phyloP scores from a whole-genome alignment of 1,140 invertebrate species.

The Maconellicoccus hirsutus region DNA sequence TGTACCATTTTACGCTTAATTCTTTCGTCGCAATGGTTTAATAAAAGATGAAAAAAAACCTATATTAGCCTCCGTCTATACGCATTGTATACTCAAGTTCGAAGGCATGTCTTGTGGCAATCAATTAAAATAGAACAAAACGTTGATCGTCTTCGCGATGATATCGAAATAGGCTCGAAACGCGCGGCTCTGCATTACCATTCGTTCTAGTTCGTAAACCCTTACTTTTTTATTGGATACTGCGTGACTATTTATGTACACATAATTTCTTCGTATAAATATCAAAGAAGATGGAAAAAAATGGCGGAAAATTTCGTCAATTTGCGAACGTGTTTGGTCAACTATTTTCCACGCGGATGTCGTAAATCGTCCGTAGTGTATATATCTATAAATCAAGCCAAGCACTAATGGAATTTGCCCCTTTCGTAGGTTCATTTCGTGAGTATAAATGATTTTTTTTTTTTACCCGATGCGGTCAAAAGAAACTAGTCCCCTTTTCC shows the following conservation, averaged over 20 bases:
- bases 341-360: no score
- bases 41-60: constrained; percentile 13
- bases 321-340: no score
- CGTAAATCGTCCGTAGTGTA: no score
- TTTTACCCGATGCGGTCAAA: not conserved
- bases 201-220: not conserved
- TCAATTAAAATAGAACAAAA: constrained; percentile 22
- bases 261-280: no score
- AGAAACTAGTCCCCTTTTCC: constrained; percentile 3
- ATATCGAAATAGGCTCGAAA: not conserved
- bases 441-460: not conserved
- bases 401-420: not conserved
- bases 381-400: not conserved
- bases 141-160: not conserved
- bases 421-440: not conserved
- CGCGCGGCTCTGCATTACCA: not conserved
- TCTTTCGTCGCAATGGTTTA: not conserved
- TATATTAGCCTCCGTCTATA: constrained; percentile 11
- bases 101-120: constrained; percentile 17
- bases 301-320: constrained; percentile 3
- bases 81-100: constrained; percentile 11
- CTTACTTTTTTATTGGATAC: not conserved
- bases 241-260: no score
- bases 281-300: not conserved
- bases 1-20: constrained; percentile 16